Evolutionary conservation across 2,888 invertebrate genomes (phyloP).

Genomic region (Aleiodes leptofemur): DNA sequence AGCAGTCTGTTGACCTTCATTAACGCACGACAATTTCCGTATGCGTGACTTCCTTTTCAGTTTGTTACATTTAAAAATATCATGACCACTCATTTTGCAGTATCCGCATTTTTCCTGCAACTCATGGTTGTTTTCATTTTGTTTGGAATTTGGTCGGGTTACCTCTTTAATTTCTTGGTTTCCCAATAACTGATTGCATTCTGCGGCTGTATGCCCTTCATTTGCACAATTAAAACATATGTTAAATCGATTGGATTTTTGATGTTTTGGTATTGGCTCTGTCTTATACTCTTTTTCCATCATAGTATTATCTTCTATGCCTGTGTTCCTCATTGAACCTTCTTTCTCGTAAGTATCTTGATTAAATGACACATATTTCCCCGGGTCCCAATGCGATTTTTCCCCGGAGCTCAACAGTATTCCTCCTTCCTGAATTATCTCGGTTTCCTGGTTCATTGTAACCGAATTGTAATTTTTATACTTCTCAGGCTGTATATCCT

Average conservation of each 20-base stretch:
- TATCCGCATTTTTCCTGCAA: constrained; percentile 2
- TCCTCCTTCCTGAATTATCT: background rate
- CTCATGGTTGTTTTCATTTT: background rate
- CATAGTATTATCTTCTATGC: background rate
- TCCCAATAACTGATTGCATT: background rate
- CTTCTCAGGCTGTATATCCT: no score
- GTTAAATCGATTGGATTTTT: background rate
- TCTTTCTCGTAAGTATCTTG: background rate
- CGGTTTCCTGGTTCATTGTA: no score
- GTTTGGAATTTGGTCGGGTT: background rate
- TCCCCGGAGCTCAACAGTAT: background rate
- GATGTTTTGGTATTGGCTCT: background rate
- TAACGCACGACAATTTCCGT: background rate
- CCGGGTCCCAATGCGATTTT: background rate
- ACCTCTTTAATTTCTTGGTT: background rate
- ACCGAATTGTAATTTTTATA: no score
- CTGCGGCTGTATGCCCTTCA: background rate
- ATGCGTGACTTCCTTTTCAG: background rate
- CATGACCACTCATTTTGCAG: background rate
- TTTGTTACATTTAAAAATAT: background rate
- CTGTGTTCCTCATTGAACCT: background rate
- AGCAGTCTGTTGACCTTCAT: background rate
- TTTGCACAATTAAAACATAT: constrained; percentile 5
- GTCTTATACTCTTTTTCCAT: background rate
- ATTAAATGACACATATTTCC: background rate